Evolutionary conservation across 2,113 vertebrate species (phyloP).

Genomic region (Erpornis zantholeuca): DNA sequence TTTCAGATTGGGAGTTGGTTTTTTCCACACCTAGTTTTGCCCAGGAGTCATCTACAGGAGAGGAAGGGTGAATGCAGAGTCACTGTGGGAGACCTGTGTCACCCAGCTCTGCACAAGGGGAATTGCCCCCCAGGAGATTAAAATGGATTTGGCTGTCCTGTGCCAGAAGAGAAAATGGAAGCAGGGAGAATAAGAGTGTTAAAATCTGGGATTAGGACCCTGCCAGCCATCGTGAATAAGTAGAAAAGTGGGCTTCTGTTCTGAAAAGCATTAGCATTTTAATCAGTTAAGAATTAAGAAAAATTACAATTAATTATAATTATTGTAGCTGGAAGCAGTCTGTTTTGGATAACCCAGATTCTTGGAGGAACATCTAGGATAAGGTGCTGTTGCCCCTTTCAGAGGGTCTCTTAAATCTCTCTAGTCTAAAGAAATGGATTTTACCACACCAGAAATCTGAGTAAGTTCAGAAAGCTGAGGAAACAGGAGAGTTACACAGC

Average conservation of each 20-base stretch:
- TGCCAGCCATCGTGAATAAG: not conserved
- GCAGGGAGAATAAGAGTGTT: not conserved
- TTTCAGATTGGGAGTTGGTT: not conserved
- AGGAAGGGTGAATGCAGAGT: not conserved
- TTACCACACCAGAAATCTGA: not conserved
- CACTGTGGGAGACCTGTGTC: not conserved
- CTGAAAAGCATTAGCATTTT: not conserved
- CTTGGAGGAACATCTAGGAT: not conserved
- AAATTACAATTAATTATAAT: not conserved
- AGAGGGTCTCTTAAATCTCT: not conserved
- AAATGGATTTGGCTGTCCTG: not conserved
- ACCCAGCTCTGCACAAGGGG: not conserved
- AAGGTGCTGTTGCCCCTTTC: not conserved
- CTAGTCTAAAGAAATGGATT: not conserved
- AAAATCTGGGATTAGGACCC: not conserved
- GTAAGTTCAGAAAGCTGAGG: not conserved
- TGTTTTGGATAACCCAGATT: not conserved
- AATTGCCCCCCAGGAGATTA: not conserved
- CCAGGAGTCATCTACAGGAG: not conserved
- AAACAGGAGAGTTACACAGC: not conserved
- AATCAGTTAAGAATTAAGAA: not conserved
- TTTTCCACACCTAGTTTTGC: not conserved
- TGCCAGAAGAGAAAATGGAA: not conserved
- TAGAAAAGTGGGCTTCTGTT: not conserved
- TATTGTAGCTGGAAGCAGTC: not conserved